These are phyloP conservation scores for Pomatorhinus ruficollis DNA, from an alignment of 2,113 vertebrate species.

Conservation along the genomic window DNA sequence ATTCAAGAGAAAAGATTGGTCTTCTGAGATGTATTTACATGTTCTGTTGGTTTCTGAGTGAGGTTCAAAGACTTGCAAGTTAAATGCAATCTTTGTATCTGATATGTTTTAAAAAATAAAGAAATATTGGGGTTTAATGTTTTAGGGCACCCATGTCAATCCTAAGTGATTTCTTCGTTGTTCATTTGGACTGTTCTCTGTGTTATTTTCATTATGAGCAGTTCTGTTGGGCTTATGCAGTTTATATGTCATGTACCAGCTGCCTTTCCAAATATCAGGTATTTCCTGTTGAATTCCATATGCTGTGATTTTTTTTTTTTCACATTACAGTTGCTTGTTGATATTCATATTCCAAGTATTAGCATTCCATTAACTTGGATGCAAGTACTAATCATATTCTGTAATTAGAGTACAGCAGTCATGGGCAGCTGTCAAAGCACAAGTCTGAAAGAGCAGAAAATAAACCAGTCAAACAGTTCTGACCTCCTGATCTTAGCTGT, in stretches of 20 bases:
- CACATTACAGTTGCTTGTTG: not conserved
- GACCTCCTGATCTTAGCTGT: not conserved
- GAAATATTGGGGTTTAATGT: not conserved
- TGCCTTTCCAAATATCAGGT: not conserved
- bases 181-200: not conserved
- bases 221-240: not conserved
- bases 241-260: not conserved
- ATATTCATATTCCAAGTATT: not conserved
- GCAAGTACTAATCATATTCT: not conserved
- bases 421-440: not conserved
- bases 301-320: not conserved
- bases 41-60: not conserved
- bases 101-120: not conserved
- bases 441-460: not conserved
- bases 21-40: not conserved
- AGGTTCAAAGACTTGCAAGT: not conserved
- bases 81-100: not conserved
- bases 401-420: accelerated
- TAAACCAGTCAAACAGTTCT: not conserved
- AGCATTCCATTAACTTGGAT: not conserved
- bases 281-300: not conserved
- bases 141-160: not conserved
- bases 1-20: not conserved
- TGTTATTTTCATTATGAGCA: not conserved
- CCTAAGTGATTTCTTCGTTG: not conserved